Evolutionary conservation across 2,113 vertebrate genomes (phyloP).

Genomic region (Tragulus kanchil): DNA sequence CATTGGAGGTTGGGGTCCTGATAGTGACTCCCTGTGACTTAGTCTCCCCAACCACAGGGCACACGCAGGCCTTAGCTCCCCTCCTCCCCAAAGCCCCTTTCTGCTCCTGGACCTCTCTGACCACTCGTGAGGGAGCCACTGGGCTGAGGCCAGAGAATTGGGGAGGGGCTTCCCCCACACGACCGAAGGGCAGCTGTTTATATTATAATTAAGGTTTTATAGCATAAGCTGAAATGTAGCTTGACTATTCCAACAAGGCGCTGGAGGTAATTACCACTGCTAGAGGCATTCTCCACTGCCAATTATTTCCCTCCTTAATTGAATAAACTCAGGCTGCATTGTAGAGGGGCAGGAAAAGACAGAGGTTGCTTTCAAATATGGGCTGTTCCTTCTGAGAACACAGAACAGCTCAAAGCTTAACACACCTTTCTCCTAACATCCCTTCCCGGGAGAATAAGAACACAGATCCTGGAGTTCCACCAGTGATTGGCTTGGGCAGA

Average conservation of each 20-base stretch:
- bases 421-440: not conserved
- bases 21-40: not conserved
- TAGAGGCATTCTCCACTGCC: slow-evolving; percentile 80
- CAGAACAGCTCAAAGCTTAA: not conserved
- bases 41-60: not conserved
- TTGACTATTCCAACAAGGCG: slow-evolving; percentile 81
- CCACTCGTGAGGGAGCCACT: slow-evolving; percentile 13
- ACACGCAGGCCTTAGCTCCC: not conserved
- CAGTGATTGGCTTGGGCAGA: not conserved
- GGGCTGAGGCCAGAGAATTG: slow-evolving; percentile 49
- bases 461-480: fast-evolving
- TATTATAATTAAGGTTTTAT: slow-evolving; percentile 86
- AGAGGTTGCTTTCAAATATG: slow-evolving; percentile 1
- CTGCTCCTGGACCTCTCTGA: not conserved
- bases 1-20: not conserved
- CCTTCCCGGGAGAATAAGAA: not conserved
- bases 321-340: slow-evolving; percentile 73
- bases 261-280: slow-evolving; percentile 84
- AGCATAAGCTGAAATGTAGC: slow-evolving; percentile 85
- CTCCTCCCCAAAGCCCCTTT: not conserved
- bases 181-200: slow-evolving; percentile 80
- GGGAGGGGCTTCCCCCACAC: slow-evolving; percentile 28
- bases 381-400: not conserved
- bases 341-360: not conserved
- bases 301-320: slow-evolving; percentile 86